Evolutionary conservation across 2,888 invertebrate species (phyloP).

Genomic region (Acanthosepion esculentum): DNA sequence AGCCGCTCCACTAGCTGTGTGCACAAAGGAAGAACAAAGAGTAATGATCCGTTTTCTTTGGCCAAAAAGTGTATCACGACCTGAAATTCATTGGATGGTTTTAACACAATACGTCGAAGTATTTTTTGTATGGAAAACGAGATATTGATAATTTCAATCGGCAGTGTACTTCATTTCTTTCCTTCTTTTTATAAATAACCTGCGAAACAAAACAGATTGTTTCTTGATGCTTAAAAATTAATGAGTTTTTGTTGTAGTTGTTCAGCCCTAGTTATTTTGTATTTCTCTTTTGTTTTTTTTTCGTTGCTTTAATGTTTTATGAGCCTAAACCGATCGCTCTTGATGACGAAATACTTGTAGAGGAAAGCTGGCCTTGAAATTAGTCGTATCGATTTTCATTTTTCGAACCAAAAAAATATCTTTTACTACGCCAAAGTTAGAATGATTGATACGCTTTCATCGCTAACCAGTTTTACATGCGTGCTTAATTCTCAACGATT

Average conservation of each 20-base stretch:
- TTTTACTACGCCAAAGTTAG: neutral
- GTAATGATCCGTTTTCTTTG: no score
- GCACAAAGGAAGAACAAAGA: no score
- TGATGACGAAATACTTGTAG: neutral
- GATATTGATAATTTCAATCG: neutral
- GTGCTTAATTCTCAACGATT: neutral
- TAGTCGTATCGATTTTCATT: neutral
- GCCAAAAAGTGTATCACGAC: no score
- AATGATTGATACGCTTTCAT: neutral
- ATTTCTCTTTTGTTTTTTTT: neutral
- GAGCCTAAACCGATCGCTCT: neutral
- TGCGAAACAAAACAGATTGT: neutral
- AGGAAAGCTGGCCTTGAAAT: neutral
- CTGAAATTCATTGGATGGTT: no score
- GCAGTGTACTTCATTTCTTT: neutral
- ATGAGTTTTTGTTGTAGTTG: neutral
- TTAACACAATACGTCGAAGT: neutral
- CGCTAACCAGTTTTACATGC: neutral
- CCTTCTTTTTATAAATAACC: neutral
- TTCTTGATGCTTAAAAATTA: neutral
- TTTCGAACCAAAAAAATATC: neutral
- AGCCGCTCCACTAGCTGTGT: no score
- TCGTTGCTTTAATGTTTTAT: neutral
- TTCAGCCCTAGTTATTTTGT: rapidly evolving
- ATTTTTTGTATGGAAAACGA: neutral